phyloP scores from a whole-genome alignment of 2,888 invertebrate species.

The Xylota segnis region DNA sequence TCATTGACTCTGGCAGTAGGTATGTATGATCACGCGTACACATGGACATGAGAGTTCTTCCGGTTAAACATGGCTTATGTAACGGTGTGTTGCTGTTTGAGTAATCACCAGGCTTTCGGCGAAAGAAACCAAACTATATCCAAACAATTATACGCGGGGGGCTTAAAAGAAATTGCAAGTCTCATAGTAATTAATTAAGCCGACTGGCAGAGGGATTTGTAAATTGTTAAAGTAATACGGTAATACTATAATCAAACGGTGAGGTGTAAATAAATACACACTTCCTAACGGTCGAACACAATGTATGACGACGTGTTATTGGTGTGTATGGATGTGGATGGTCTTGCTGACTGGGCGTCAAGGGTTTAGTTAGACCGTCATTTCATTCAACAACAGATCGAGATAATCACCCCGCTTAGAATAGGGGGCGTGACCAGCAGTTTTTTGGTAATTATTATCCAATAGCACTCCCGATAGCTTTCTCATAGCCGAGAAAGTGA shows the following conservation, averaged over 20 bases:
- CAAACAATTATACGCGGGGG: background rate
- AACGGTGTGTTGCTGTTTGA: conserved; percentile 21
- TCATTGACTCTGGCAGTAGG: conserved; percentile 8
- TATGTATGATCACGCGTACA: conserved; percentile 8
- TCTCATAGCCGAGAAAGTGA: no score
- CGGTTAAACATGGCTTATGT: conserved; percentile 44
- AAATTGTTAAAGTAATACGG: background rate
- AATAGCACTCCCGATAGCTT: no score
- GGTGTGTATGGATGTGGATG: background rate
- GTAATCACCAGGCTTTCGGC: conserved; percentile 7
- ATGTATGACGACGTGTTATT: background rate
- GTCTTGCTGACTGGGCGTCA: background rate
- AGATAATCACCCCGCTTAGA: no score
- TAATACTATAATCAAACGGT: background rate
- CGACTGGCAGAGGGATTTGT: background rate
- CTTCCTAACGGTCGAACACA: background rate
- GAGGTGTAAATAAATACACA: background rate
- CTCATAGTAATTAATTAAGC: conserved; percentile 14
- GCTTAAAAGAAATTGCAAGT: background rate
- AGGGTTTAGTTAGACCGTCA: no score
- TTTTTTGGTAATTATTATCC: no score
- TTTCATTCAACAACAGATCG: no score
- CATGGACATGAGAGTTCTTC: conserved; percentile 39
- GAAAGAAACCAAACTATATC: conserved; percentile 12
- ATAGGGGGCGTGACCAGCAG: no score